Evolutionary conservation across 92 coral and sea anemone species (phyloP).

Genomic region (Zoanthus gigantus): DNA sequence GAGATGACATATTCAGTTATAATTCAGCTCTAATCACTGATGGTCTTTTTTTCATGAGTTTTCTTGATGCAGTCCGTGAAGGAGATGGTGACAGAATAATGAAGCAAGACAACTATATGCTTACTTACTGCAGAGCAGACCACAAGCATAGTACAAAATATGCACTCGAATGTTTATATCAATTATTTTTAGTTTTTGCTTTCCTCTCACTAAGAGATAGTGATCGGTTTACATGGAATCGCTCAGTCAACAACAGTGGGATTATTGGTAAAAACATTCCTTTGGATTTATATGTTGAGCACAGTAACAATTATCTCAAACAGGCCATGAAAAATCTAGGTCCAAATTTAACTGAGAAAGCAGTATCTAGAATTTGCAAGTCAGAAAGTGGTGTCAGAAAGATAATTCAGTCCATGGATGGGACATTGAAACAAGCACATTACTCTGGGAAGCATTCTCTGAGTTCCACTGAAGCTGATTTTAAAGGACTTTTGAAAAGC

Average conservation of each 20-base stretch:
- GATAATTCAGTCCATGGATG: conserved; percentile 38
- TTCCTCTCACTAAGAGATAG: conserved; percentile 58
- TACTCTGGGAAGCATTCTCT: conserved; percentile 31
- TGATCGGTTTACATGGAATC: conserved; percentile 50
- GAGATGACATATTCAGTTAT: conserved; percentile 28
- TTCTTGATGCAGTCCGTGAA: conserved; percentile 23
- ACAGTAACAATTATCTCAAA: conserved; percentile 48
- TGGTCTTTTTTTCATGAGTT: conserved; percentile 33
- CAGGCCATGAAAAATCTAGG: conserved; percentile 54
- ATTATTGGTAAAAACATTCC: conserved; percentile 33
- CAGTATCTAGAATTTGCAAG: conserved; percentile 42
- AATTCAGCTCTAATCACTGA: conserved; percentile 25
- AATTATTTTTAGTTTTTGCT: conserved; percentile 37
- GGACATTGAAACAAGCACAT: conserved; percentile 10
- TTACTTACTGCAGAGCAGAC: background rate
- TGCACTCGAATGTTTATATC: conserved; percentile 58
- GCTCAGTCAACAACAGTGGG: conserved; percentile 52
- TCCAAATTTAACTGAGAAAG: conserved; percentile 53
- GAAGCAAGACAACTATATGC: background rate
- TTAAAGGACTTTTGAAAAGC: conserved; percentile 31
- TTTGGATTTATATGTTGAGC: conserved; percentile 46
- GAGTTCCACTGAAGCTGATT: conserved; percentile 15
- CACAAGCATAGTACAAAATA: conserved; percentile 43
- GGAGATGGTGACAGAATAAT: conserved; percentile 11
- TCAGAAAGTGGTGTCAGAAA: conserved; percentile 44